phyloP scores from a whole-genome alignment of 1,140 invertebrate species.

The Battus philenor region DNA sequence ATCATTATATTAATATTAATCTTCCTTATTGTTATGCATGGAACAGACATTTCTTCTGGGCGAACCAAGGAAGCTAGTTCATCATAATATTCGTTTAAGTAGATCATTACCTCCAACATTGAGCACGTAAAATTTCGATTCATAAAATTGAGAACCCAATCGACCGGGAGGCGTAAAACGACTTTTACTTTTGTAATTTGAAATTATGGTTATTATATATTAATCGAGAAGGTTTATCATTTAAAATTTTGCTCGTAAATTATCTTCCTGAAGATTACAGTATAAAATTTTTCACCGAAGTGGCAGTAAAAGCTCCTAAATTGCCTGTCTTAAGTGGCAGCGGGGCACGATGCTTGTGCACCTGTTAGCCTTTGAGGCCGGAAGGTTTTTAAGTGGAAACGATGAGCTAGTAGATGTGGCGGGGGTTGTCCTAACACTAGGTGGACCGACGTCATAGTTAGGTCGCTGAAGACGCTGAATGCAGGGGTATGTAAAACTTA shows the following conservation, averaged over 20 bases:
- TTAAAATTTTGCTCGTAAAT: neutral
- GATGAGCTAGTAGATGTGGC: too few species aligned
- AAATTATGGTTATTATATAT: conserved; percentile 24
- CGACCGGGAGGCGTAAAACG: conserved; percentile 39
- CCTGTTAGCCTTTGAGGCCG: neutral
- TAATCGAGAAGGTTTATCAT: neutral
- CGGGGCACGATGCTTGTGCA: neutral
- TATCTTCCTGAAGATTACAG: neutral
- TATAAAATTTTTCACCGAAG: neutral
- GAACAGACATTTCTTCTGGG: conserved; percentile 12
- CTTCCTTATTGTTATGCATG: conserved; percentile 32
- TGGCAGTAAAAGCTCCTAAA: neutral
- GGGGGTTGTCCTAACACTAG: neutral
- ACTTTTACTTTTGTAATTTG: conserved; percentile 42
- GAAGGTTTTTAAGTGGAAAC: too few species aligned
- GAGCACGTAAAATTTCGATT: conserved; percentile 50
- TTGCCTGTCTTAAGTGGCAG: neutral
- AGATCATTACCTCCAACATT: conserved; percentile 33
- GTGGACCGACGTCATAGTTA: too few species aligned
- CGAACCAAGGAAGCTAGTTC: conserved; percentile 19
- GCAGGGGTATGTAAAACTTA: too few species aligned
- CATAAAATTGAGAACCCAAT: conserved; percentile 50
- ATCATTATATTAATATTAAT: conserved; percentile 19
- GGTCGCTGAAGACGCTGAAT: too few species aligned
- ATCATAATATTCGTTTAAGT: conserved; percentile 34